A percentile compares a stretch with the other conserved stretches of the same genome.
These are phyloP conservation scores for Synanthedon formicaeformis DNA, from an alignment of 2,888 invertebrate species.

Conservation along the genomic window DNA sequence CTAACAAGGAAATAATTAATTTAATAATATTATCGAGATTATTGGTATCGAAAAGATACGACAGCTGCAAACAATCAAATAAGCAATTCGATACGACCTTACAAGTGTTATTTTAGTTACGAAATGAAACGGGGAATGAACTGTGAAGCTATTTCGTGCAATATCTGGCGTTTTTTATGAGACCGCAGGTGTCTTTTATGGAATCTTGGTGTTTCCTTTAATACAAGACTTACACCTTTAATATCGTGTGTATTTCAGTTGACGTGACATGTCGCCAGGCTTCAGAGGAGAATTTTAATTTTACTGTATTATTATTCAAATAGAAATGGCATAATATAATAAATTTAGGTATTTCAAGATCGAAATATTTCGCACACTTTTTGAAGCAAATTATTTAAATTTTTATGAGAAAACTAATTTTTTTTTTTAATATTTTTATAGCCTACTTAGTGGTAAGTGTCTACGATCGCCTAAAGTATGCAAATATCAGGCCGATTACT, in stretches of 20 bases:
- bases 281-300: not conserved
- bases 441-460: no score
- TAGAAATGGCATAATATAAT: no score
- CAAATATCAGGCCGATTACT: no score
- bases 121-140: slow-evolving; percentile 35
- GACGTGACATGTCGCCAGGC: slow-evolving; percentile 2
- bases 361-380: no score
- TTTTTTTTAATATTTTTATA: no score
- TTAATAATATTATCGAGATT: no score
- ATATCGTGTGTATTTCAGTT: slow-evolving; percentile 21
- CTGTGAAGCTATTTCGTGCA: slow-evolving; percentile 34
- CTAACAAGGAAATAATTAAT: no score
- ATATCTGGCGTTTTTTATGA: slow-evolving; percentile 41
- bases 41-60: slow-evolving; percentile 7
- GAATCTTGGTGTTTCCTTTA: slow-evolving; percentile 33
- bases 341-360: no score
- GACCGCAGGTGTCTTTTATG: slow-evolving; percentile 55
- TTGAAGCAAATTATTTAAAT: no score
- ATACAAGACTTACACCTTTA: slow-evolving; percentile 35
- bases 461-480: no score
- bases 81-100: slow-evolving; percentile 26
- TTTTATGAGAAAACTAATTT: no score
- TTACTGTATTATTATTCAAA: no score
- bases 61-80: slow-evolving; percentile 27
- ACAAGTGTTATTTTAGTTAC: slow-evolving; percentile 16